phyloP scores from a whole-genome alignment of 2,113 vertebrate species.

The Albula glossodonta region DNA sequence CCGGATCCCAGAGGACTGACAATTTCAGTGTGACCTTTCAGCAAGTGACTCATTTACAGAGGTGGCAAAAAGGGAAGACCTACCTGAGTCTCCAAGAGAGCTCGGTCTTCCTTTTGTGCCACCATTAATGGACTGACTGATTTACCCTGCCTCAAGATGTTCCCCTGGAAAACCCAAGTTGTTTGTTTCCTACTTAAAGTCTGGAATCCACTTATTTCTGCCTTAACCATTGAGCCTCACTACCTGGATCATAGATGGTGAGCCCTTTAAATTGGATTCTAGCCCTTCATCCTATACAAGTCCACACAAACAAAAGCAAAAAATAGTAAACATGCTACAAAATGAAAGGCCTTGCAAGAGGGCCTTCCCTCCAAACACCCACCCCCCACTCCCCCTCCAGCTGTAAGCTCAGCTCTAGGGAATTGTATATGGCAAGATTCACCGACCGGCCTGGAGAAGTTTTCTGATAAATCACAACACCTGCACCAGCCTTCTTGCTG shows the following conservation, averaged over 20 bases:
- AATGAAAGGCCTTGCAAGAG: neutral
- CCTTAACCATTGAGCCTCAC: neutral
- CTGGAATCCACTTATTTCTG: neutral
- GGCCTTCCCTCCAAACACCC: neutral
- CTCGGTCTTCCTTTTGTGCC: neutral
- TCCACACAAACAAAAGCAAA: neutral
- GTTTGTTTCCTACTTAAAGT: neutral
- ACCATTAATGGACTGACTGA: neutral
- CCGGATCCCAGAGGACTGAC: neutral
- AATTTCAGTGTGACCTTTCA: neutral
- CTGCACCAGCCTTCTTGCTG: neutral
- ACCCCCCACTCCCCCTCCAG: neutral
- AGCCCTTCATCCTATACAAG: neutral
- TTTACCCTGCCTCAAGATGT: neutral
- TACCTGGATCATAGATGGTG: neutral
- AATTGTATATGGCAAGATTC: neutral
- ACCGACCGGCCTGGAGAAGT: neutral
- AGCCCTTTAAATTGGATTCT: neutral
- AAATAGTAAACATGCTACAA: neutral
- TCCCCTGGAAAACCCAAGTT: neutral
- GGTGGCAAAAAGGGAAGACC: too few relatives aligned
- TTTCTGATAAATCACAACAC: neutral
- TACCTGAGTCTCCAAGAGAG: neutral
- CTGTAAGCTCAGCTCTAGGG: neutral
- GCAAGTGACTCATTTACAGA: neutral